These are phyloP conservation scores for Carterocephalus palaemon DNA, from an alignment of 2,888 invertebrate genomes.

Conservation along the genomic window DNA sequence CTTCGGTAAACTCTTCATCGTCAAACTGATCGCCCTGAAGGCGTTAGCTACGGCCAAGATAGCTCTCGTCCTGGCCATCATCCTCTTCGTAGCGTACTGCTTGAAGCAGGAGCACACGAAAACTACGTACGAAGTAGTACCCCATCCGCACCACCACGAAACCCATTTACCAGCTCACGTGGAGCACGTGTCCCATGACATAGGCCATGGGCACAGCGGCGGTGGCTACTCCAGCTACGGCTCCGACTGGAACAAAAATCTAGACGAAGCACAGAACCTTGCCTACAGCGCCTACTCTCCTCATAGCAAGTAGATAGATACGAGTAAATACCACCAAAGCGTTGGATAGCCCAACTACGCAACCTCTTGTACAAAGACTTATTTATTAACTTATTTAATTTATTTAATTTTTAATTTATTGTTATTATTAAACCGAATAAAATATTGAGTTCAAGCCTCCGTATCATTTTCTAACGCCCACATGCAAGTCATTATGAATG, in stretches of 20 bases:
- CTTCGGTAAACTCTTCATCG: slow-evolving; percentile 81
- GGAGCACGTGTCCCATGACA: slow-evolving; percentile 67
- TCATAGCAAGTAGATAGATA: slow-evolving; percentile 54
- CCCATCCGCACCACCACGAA: slow-evolving; percentile 75
- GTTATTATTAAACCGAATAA: slow-evolving; percentile 42
- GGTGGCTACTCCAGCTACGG: slow-evolving; percentile 55
- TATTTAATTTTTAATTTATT: slow-evolving; percentile 70
- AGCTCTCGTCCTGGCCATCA: slow-evolving; percentile 85
- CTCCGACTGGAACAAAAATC: slow-evolving; percentile 76
- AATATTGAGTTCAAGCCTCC: slow-evolving; percentile 36
- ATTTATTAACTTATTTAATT: slow-evolving; percentile 63
- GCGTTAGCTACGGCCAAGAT: slow-evolving; percentile 90
- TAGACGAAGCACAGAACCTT: slow-evolving; percentile 82
- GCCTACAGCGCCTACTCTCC: slow-evolving; percentile 83
- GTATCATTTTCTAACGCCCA: slow-evolving; percentile 20
- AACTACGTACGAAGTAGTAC: slow-evolving; percentile 70
- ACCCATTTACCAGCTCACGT: slow-evolving; percentile 81
- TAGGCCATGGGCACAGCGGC: slow-evolving; percentile 53
- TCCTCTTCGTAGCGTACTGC: slow-evolving; percentile 78
- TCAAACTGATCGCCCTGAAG: slow-evolving; percentile 90
- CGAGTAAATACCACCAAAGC: slow-evolving; percentile 40
- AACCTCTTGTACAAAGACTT: slow-evolving; percentile 73
- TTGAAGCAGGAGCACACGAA: slow-evolving; percentile 67
- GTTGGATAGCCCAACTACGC: slow-evolving; percentile 18
- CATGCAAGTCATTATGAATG: slow-evolving; percentile 23